Percentiles rank a stretch among this genome's conserved stretches.
These are phyloP conservation scores for Daphoenositta chrysoptera DNA, from an alignment of 2,113 vertebrate genomes.

Conservation along the genomic window DNA sequence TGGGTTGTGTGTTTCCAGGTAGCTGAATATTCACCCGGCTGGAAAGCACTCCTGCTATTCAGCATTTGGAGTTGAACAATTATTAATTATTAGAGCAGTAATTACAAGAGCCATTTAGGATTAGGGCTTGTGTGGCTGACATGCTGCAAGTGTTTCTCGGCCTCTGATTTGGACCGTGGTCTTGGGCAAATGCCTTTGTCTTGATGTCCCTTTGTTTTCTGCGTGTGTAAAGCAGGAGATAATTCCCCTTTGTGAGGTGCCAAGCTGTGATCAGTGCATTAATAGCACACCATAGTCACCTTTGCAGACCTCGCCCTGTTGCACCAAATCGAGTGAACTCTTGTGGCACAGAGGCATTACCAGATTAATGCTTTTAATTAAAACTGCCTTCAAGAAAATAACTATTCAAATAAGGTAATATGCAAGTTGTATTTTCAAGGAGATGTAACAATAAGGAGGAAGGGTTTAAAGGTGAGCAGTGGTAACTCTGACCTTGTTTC, in stretches of 20 bases:
- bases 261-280: not conserved
- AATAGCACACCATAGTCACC: not conserved
- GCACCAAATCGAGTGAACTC: not conserved
- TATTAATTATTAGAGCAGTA: not conserved
- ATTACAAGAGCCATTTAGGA: not conserved
- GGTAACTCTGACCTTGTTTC: not conserved
- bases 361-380: not conserved
- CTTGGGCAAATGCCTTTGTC: not conserved
- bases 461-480: not conserved
- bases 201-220: not conserved
- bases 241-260: not conserved
- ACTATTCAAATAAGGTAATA: not conserved
- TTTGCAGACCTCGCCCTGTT: not conserved
- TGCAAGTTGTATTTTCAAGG: not conserved
- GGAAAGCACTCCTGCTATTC: not conserved
- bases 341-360: not conserved
- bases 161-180: not conserved
- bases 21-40: not conserved
- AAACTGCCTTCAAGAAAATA: not conserved
- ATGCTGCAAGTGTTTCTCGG: fast-evolving
- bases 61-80: not conserved
- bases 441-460: not conserved
- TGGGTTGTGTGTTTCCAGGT: not conserved
- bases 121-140: not conserved
- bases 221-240: fast-evolving